Percentiles rank a stretch among this genome's conserved stretches.
Conservation (phyloP, 2,888 invertebrate genomes). For the Mimas tiliae region DNA sequence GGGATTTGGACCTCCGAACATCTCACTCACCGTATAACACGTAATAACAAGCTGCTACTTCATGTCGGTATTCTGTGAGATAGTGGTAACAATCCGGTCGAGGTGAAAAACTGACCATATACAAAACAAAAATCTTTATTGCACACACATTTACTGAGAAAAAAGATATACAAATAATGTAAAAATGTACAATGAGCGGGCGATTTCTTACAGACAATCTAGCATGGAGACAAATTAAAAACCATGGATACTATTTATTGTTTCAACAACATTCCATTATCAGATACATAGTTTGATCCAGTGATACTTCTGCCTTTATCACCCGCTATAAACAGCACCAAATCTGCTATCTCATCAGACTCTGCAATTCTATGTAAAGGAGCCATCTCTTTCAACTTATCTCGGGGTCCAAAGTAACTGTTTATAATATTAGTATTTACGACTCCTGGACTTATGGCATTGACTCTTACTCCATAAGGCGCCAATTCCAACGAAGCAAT, state of each 20-base stretch:
- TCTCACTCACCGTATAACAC: too few species aligned
- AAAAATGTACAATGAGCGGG: too few species aligned
- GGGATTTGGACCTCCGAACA: too few species aligned
- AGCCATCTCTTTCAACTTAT: background rate
- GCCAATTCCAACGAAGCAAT: constrained; percentile 40
- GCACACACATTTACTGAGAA: too few species aligned
- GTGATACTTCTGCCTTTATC: constrained; percentile 37
- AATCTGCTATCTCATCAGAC: constrained; percentile 37
- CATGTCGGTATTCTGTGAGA: too few species aligned
- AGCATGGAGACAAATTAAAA: background rate
- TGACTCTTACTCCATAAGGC: constrained; percentile 32
- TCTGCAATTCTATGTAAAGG: constrained; percentile 10
- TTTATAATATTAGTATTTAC: background rate
- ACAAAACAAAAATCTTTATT: too few species aligned
- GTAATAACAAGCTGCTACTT: too few species aligned
- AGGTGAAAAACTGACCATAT: too few species aligned
- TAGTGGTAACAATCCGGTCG: too few species aligned
- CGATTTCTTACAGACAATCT: too few species aligned
- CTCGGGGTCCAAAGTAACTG: background rate
- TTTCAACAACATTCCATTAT: background rate
- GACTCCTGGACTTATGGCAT: background rate
- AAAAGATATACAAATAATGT: too few species aligned
- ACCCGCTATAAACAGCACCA: constrained; percentile 48
- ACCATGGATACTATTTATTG: background rate
- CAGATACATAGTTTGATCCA: background rate